These are phyloP conservation scores for Ctenochaetus hawaiiensis DNA, from an alignment of 2,797 vertebrate genomes.

Conservation along the genomic window DNA sequence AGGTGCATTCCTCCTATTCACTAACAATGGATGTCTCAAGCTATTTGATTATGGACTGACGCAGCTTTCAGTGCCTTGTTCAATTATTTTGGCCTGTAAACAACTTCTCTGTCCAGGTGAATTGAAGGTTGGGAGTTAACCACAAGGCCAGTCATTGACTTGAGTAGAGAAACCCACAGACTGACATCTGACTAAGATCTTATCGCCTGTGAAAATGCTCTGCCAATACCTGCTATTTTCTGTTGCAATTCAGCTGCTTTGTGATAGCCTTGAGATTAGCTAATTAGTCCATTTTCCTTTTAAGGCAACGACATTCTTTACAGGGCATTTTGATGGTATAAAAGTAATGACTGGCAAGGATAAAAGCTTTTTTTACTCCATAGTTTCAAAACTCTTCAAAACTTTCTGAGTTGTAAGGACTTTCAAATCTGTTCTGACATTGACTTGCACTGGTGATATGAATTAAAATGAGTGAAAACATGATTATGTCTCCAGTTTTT, in stretches of 20 bases:
- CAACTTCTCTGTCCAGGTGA: conserved; percentile 3
- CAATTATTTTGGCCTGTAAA: conserved; percentile 9
- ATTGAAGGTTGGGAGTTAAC: background rate
- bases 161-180: background rate
- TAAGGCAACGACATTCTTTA: background rate
- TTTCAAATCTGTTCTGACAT: background rate
- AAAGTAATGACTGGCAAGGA: background rate
- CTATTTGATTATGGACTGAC: conserved; percentile 6
- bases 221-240: background rate
- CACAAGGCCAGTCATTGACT: background rate
- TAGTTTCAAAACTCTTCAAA: background rate
- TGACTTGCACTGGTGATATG: background rate
- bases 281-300: background rate
- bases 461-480: background rate
- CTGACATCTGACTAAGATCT: background rate
- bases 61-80: conserved; percentile 10
- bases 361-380: background rate
- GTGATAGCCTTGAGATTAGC: background rate
- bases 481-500: conserved; percentile 8
- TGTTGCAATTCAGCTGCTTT: background rate
- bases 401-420: background rate
- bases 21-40: conserved; percentile 3
- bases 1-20: conserved; percentile 10
- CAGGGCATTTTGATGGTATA: background rate
- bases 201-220: background rate